A percentile compares a stretch with the other conserved stretches of the same genome.
phyloP scores from a whole-genome alignment of 2,888 invertebrate species.

The Oscheius sp. region DNA sequence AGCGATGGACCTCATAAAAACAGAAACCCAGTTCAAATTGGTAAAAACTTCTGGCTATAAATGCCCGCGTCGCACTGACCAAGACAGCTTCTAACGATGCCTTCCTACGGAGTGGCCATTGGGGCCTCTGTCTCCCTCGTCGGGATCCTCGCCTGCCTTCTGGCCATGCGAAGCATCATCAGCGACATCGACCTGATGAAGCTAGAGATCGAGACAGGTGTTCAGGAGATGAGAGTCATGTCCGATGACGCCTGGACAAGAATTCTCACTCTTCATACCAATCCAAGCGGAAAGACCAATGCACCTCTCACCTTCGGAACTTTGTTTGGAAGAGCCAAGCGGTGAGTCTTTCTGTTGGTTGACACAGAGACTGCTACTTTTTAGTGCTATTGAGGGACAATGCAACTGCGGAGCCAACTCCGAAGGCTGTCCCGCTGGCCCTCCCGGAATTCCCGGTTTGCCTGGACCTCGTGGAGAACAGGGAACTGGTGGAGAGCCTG shows the following conservation, averaged over 20 bases:
- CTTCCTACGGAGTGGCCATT: slow-evolving; percentile 49
- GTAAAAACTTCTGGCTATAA: no score
- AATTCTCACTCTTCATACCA: slow-evolving; percentile 50
- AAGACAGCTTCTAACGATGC: slow-evolving; percentile 31
- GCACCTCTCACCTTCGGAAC: slow-evolving; percentile 54
- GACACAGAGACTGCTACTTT: neutral
- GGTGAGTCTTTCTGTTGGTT: slow-evolving; percentile 13
- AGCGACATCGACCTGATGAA: slow-evolving; percentile 52
- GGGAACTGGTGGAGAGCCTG: slow-evolving; percentile 54
- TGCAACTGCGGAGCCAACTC: slow-evolving; percentile 55
- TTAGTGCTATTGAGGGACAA: slow-evolving; percentile 52
- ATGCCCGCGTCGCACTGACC: no score
- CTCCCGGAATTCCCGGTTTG: slow-evolving; percentile 56
- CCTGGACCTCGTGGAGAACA: slow-evolving; percentile 58
- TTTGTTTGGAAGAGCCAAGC: slow-evolving; percentile 37
- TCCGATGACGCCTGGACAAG: slow-evolving; percentile 57
- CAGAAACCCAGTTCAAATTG: no score
- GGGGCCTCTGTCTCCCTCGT: slow-evolving; percentile 47
- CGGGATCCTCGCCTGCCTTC: slow-evolving; percentile 49
- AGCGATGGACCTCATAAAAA: no score
- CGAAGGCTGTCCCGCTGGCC: slow-evolving; percentile 59
- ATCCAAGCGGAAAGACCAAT: slow-evolving; percentile 45
- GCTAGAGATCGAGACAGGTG: slow-evolving; percentile 51
- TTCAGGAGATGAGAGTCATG: slow-evolving; percentile 52
- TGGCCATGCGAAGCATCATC: slow-evolving; percentile 54